phyloP scores from a whole-genome alignment of 2,797 vertebrate species.

The Pogoniulus pusillus region DNA sequence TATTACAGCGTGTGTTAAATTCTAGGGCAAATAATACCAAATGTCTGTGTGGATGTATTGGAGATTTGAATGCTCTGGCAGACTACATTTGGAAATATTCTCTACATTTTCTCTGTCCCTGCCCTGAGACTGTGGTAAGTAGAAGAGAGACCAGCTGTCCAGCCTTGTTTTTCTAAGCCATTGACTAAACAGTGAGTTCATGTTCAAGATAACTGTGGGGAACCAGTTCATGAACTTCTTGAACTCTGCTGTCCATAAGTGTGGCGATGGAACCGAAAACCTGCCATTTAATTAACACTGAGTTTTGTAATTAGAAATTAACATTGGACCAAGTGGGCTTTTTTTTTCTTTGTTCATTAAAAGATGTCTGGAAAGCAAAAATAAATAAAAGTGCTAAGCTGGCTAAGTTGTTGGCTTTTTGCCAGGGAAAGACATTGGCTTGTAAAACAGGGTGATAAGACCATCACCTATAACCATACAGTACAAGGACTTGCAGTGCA shows the following conservation, averaged over 20 bases:
- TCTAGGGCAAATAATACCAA: slow-evolving; percentile 35
- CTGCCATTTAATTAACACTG: slow-evolving; percentile 46
- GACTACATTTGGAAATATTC: slow-evolving; percentile 44
- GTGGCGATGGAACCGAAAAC: slow-evolving; percentile 36
- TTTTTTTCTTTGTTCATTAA: not conserved
- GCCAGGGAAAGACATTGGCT: not conserved
- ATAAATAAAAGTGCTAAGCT: not conserved
- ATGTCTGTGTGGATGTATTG: not conserved
- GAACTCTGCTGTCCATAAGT: slow-evolving; percentile 68
- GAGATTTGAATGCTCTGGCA: slow-evolving; percentile 50
- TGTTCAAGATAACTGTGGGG: slow-evolving; percentile 76
- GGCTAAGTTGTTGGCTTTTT: not conserved
- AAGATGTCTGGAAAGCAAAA: not conserved
- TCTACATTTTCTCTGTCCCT: slow-evolving; percentile 66
- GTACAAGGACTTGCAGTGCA: not conserved
- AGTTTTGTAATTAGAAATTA: slow-evolving; percentile 17
- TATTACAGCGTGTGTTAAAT: slow-evolving; percentile 17
- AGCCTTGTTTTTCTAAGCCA: slow-evolving; percentile 79
- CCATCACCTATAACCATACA: not conserved
- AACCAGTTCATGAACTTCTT: slow-evolving; percentile 80
- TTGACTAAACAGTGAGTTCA: slow-evolving; percentile 81
- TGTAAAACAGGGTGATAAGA: not conserved
- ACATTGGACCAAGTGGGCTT: not conserved
- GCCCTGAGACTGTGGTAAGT: slow-evolving; percentile 79
- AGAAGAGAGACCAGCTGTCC: slow-evolving; percentile 72